Evolutionary conservation across 2,888 invertebrate species (phyloP), one percentile per base, ranked within the genome.

Genomic region (Drosophila fulvimacula): DNA sequence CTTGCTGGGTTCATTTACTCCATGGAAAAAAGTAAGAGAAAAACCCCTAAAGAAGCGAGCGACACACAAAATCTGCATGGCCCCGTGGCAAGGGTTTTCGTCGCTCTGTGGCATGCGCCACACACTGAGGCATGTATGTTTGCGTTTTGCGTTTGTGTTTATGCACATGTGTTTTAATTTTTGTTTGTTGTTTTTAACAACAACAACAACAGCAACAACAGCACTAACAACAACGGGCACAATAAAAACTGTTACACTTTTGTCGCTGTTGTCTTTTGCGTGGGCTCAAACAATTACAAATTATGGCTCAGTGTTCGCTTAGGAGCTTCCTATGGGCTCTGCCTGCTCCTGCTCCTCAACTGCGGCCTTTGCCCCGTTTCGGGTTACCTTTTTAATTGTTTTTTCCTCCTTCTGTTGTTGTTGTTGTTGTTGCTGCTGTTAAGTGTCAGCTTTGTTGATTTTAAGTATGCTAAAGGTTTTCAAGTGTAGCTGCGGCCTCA

Each of bases 231-330:
- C 41, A 74, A 63, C 57, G 63, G 30, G 42, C 64, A 44, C 63
- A 69, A 58, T 65, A 65, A 69, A 78, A 78, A 78, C 77, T 78
- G 77, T 78, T 78, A 78, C 79, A 79, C 75, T 79, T 72, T 72
- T 66, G 63, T 69, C 57, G 56, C 62, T 71, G 82, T 78, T 85
- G 79, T 73, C 75, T 77, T 61, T 70, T 74, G 76, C 86, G 79
- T 81, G 83, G 88, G 88, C 76, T 88, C 88, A 88, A 85, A 80
- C 88, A 83, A 86, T 82, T 84, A 87, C 87, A 79, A 87, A 84
- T 84, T 84, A 84, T 84, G 87, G 70, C 82, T 75, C 81, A 76
- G 63, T 67, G 76, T 56, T 34, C 51, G 68, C 52, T 48, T 53
- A 53, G 68, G 48, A 51, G 69, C 64, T 65, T 63, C 65, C 64